These are phyloP conservation scores for Aphodius granarius DNA, from an alignment of 2,888 invertebrate species.

Conservation along the genomic window DNA sequence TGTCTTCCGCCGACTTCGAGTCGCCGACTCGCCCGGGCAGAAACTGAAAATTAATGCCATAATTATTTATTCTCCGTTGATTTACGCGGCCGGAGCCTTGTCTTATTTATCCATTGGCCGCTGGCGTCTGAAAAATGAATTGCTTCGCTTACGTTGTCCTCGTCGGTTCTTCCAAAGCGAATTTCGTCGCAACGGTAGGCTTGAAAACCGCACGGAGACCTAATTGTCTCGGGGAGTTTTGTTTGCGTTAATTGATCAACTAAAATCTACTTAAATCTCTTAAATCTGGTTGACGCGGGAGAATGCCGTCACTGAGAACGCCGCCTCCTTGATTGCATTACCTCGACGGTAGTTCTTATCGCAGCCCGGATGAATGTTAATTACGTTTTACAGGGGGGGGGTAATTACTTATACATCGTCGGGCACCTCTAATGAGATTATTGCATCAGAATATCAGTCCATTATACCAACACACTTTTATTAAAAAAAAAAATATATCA, in stretches of 20 bases:
- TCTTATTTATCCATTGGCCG: constrained; percentile 6
- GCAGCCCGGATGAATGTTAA: constrained; percentile 1
- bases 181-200: background rate
- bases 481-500: too few relatives aligned
- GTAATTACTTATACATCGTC: background rate
- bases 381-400: background rate
- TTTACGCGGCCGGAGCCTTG: constrained; percentile 11
- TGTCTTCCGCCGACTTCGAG: background rate
- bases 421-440: background rate
- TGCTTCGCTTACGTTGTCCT: background rate
- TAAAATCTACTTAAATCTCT: constrained; percentile 12
- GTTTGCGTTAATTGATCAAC: constrained; percentile 24
- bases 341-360: constrained; percentile 9
- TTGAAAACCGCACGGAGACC: background rate
- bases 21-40: background rate
- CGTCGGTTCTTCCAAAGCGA: background rate
- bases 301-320: background rate
- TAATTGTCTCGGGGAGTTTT: constrained; percentile 16
- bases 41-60: constrained; percentile 18
- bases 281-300: constrained; percentile 8
- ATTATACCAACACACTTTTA: background rate
- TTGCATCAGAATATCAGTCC: background rate
- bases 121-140: constrained; percentile 5
- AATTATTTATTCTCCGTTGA: constrained; percentile 21
- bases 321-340: constrained; percentile 5